These are phyloP conservation scores for Craseonycteris thonglongyai DNA, from an alignment of 2,113 vertebrate species.

Conservation along the genomic window DNA sequence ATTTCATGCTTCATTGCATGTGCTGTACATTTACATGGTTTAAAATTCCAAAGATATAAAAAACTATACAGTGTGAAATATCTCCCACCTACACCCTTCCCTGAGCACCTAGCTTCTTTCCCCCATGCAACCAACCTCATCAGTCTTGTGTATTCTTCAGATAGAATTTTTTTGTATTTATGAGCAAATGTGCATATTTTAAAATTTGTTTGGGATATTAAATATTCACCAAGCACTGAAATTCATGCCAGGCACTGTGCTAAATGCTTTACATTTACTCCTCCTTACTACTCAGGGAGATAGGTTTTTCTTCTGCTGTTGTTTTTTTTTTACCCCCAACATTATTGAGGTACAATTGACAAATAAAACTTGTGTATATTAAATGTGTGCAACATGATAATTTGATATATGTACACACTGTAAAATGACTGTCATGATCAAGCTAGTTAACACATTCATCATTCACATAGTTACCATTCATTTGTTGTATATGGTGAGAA, in stretches of 20 bases:
- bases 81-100: background rate
- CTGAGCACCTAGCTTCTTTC: constrained; percentile 1
- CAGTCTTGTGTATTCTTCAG: background rate
- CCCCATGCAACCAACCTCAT: background rate
- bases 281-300: background rate
- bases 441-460: background rate
- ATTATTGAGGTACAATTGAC: background rate
- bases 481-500: background rate
- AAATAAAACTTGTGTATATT: background rate
- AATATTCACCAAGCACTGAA: background rate
- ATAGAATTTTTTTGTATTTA: constrained; percentile 13
- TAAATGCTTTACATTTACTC: background rate
- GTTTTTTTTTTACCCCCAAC: background rate
- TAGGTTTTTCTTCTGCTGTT: constrained; percentile 22
- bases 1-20: constrained; percentile 23
- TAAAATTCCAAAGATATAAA: constrained; percentile 38
- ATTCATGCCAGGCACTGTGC: background rate
- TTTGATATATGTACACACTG: too few species aligned
- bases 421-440: too few species aligned
- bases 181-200: constrained; percentile 39
- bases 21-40: constrained; percentile 30
- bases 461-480: background rate
- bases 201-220: constrained; percentile 36
- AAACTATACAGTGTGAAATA: constrained; percentile 26
- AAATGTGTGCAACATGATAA: background rate